These are phyloP conservation scores for Leucoraja erinaceus DNA, from an alignment of 2,113 vertebrate species.

Conservation along the genomic window DNA sequence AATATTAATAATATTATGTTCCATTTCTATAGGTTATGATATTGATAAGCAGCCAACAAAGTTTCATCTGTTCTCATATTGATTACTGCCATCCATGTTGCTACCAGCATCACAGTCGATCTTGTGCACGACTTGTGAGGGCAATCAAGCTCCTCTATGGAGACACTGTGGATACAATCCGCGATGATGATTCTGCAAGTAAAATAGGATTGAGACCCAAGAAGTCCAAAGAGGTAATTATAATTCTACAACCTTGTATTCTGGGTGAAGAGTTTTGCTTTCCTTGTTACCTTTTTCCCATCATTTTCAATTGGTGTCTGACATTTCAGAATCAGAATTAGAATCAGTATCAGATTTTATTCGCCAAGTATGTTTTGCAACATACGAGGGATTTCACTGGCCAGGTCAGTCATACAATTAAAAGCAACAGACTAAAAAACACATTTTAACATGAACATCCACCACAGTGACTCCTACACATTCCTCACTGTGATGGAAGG, in stretches of 20 bases:
- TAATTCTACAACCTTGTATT: not conserved
- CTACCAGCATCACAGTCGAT: slow-evolving; percentile 93
- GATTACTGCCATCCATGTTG: slow-evolving; percentile 96
- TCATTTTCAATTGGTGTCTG: not conserved
- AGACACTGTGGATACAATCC: slow-evolving; percentile 81
- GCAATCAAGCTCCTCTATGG: slow-evolving; percentile 93
- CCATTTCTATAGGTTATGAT: slow-evolving; percentile 82
- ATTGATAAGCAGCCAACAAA: slow-evolving; percentile 93
- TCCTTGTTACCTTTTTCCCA: not conserved
- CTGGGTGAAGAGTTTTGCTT: not conserved
- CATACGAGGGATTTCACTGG: too few relatives aligned
- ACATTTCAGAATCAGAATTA: too few relatives aligned
- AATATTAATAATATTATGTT: not conserved
- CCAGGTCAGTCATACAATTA: too few relatives aligned
- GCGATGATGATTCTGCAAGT: slow-evolving; percentile 61
- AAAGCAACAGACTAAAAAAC: too few relatives aligned
- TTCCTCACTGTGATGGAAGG: too few relatives aligned
- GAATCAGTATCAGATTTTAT: too few relatives aligned
- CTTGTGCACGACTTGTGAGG: slow-evolving; percentile 86
- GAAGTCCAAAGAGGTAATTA: slow-evolving; percentile 82
- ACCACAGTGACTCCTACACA: too few relatives aligned
- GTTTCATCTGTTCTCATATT: slow-evolving; percentile 91
- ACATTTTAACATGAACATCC: too few relatives aligned
- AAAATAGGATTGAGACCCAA: slow-evolving; percentile 67
- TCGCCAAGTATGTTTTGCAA: too few relatives aligned